A percentile compares a stretch with the other conserved stretches of the same genome.
These are phyloP conservation scores for Microtus pennsylvanicus DNA, from an alignment of 2,113 vertebrate species.

Conservation along the genomic window DNA sequence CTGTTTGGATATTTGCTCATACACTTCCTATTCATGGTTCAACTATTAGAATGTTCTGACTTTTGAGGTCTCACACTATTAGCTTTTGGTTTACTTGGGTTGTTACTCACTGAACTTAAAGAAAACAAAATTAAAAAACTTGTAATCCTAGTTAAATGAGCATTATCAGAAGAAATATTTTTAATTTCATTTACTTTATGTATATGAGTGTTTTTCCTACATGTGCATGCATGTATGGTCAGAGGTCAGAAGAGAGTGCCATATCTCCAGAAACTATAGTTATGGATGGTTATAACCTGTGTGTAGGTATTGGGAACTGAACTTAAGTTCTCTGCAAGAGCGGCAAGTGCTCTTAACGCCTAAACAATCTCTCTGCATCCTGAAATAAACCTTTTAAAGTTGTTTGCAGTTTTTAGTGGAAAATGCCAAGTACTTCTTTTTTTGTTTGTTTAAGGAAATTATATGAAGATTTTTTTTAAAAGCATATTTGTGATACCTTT, in stretches of 20 bases:
- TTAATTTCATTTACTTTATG: neutral
- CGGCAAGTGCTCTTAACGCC: neutral
- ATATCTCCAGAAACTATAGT: neutral
- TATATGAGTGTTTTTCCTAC: neutral
- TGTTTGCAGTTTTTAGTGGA: neutral
- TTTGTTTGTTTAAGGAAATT: neutral
- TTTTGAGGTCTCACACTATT: neutral
- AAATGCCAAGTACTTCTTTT: neutral
- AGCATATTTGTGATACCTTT: neutral
- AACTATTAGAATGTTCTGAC: neutral
- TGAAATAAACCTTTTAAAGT: neutral
- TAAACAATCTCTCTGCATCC: neutral
- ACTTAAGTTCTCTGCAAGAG: no score
- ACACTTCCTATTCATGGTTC: neutral
- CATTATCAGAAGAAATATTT: neutral
- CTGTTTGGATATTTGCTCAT: neutral
- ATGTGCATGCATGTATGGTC: no score
- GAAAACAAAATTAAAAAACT: neutral
- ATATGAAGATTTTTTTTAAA: neutral
- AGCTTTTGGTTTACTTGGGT: neutral
- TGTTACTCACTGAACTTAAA: neutral
- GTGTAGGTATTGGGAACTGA: neutral
- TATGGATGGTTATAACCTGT: neutral
- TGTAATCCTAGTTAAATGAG: neutral
- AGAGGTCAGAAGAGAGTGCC: neutral